Base-by-base conservation (phyloP, 2,888 invertebrate genomes). In the Disparrhopalites patrizii region DNA sequence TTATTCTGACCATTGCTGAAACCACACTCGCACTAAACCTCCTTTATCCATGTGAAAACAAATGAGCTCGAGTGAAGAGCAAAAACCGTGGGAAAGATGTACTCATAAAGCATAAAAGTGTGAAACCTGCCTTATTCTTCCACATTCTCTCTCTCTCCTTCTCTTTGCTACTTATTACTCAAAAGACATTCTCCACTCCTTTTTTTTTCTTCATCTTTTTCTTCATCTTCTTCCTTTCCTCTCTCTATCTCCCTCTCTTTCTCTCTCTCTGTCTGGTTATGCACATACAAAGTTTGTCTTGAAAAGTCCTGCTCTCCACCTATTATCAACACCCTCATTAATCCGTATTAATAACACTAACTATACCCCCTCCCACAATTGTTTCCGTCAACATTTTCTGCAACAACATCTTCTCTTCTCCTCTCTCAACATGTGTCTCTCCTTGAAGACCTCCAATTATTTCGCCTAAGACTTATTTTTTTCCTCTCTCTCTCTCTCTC, bases 21-120 rank as follows among this genome's bases (percentile, higher is more conserved):
- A 65, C 65, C 68, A 68, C 58, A 63, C 58, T 63, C 56, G 55
- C 66, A 63, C 36, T 33, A 58, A 52, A 66, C 40, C 67, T 62
- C 54, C 61, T 70, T 50, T 66, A 64, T 66, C 68, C 66, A 52
- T 70, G 68, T 68, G 70, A 70, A 70, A 70, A 70, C 70, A 70
- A 70, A 70, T 70, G 70, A 70, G 70, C 64, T 68, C 60, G 62
- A 69, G 62, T 67, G 40, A 28, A 27, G 40, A 30, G 56, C 62
- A 62, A 52, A 62, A 64, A 73, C 72, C 74, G 74, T 74, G 74
- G 74, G 74, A 74, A 74, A 70, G 68, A 67, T 68, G 69, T 65
- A 71, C 71, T 73, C 71, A 69, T 73, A 73, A 73, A 72, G 70
- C 72, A 72, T 72, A 65, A 72, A 36, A 72, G 70, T 71, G 72